Percentiles rank a stretch among this genome's conserved stretches.
Evolutionary conservation across 2,888 invertebrate species (phyloP).

Genomic region (Xestia ashworthii): DNA sequence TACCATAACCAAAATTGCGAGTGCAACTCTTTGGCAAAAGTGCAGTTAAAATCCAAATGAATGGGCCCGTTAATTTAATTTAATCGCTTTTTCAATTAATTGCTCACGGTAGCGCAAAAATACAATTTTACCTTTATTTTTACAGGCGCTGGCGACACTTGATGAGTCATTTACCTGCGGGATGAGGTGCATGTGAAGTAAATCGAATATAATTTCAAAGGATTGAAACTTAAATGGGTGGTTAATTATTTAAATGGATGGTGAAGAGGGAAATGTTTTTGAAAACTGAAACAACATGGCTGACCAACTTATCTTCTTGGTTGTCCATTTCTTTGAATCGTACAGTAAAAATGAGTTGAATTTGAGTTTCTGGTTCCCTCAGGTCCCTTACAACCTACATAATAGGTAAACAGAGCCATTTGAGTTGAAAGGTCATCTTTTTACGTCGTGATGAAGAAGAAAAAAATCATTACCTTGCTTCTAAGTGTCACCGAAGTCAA

Average conservation of each 20-base stretch:
- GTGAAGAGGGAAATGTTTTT: neutral
- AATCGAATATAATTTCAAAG: conserved; percentile 45
- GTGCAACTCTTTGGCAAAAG: conserved; percentile 60
- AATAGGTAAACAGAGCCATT: neutral
- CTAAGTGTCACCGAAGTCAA: neutral
- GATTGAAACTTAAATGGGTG: conserved; percentile 12
- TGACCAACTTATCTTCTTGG: no score
- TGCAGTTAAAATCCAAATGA: conserved; percentile 68
- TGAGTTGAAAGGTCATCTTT: neutral
- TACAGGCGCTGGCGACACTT: conserved; percentile 53
- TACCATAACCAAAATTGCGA: conserved; percentile 61
- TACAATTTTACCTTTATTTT: conserved; percentile 65
- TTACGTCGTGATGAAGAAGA: neutral
- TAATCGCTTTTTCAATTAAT: conserved; percentile 70
- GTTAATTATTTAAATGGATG: conserved; percentile 7
- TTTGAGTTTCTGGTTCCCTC: neutral
- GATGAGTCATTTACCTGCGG: conserved; percentile 60
- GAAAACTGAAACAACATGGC: neutral
- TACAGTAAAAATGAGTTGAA: neutral
- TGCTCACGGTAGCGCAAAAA: conserved; percentile 57
- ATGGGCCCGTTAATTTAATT: conserved; percentile 68
- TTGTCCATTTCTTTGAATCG: neutral
- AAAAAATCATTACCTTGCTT: neutral
- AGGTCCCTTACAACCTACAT: neutral
- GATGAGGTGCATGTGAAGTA: conserved; percentile 45